Evolutionary conservation across 2,113 vertebrate species (phyloP).

Genomic region (Herpailurus yagouaroundi): DNA sequence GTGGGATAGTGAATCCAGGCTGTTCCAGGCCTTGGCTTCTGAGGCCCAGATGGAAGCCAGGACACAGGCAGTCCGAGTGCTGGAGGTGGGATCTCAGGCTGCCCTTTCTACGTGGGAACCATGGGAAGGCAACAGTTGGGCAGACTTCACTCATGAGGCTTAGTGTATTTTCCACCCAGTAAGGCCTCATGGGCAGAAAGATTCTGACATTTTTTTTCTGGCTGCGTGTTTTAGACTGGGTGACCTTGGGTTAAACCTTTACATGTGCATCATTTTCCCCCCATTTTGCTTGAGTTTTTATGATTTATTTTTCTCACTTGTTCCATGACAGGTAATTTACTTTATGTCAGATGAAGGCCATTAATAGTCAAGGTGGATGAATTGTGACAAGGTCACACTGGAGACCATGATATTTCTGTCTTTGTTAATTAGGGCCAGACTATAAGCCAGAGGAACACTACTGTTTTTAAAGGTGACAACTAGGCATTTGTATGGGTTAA

Average conservation of each 20-base stretch:
- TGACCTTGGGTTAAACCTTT: neutral
- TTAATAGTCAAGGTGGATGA: neutral
- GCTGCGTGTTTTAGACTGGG: neutral
- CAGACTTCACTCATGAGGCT: neutral
- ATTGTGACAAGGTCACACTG: neutral
- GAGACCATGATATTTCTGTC: neutral
- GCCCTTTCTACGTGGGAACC: rapidly evolving
- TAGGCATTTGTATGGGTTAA: neutral
- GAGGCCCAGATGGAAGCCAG: neutral
- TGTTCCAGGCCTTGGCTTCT: neutral
- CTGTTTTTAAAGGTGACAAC: neutral
- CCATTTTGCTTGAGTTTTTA: neutral
- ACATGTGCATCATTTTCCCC: neutral
- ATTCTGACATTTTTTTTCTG: neutral
- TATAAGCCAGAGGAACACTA: neutral
- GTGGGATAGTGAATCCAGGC: neutral
- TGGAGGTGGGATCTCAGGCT: neutral
- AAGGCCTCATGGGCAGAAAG: neutral
- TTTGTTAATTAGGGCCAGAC: neutral
- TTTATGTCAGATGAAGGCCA: conserved; percentile 9
- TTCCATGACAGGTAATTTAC: conserved; percentile 3
- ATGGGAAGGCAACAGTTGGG: neutral
- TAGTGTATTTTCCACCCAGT: neutral
- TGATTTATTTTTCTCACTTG: neutral
- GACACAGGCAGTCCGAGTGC: too few relatives aligned